Base-by-base conservation (phyloP, 37 sponge, comb jelly and placozoan genomes). In the Diacarnus erythraeanus region DNA sequence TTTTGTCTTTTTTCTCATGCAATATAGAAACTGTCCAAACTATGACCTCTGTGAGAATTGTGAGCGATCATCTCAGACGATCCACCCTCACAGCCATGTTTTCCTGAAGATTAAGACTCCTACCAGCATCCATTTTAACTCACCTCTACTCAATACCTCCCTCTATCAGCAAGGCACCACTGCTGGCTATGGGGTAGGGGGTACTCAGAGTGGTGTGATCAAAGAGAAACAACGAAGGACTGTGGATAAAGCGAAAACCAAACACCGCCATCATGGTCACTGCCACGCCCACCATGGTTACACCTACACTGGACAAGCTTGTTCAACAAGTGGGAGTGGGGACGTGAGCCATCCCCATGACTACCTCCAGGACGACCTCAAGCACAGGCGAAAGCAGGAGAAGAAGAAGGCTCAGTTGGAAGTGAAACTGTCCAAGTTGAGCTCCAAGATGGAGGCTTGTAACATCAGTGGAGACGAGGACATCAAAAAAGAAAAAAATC, bases 11-110 rank as follows among this genome's bases (percentile, higher is more conserved):
- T 36, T 75, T 37, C 41, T 76, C 78, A 44, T 64, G 2, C 35
- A 10, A 21, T 51, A 18, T 60, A 93, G 94, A 21, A 91, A 91
- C 80, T 95, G 96, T 66, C 43, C 64, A 0, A 84, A 95, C 79
- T 95, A 85, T 80, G 96, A 95, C 59, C 71, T 95, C 69, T 95
- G 96, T 83, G 96, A 95, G 79, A 39, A 23, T 18, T 95, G 96
- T 89, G 92, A 91, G 76, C 31, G 36, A 0, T 34, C 37, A 15
- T 82, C 91, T 0, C 73, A 84, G 10, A 54, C 2, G 1, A 18
- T 88, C 43, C 96, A 95, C 72, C 73, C 69, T 33, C 72, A 72
- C 47, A 71, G 44, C 71, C 96, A 95, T 65, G 71, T 95, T 61
- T 90, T 95, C 78, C 60, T 95, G 18, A 91, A 91, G 70, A 20